Percentiles rank a stretch among this genome's conserved stretches.
Evolutionary conservation across 2,888 invertebrate species (phyloP).

Genomic region (Bugula neritina): DNA sequence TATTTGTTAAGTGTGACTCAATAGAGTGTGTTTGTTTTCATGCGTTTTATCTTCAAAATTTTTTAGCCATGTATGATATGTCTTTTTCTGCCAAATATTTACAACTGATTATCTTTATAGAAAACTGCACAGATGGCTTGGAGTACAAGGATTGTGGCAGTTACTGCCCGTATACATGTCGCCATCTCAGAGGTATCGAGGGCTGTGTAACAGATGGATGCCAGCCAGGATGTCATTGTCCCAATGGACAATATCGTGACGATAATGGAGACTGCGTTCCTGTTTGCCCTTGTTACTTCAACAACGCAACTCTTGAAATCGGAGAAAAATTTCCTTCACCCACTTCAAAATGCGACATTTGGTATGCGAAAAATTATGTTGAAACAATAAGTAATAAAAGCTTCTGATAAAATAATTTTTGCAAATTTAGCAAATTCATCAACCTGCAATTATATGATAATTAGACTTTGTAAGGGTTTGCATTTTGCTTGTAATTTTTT

Average conservation of each 20-base stretch:
- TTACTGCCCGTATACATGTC: slow-evolving; percentile 3
- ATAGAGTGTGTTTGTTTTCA: too few relatives aligned
- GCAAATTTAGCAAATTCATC: too few relatives aligned
- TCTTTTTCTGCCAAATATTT: too few relatives aligned
- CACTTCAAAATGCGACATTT: not conserved
- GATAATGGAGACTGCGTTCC: slow-evolving; percentile 1
- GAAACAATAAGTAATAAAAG: too few relatives aligned
- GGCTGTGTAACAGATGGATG: slow-evolving; percentile 15
- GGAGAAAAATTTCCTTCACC: not conserved
- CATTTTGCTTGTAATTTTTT: too few relatives aligned
- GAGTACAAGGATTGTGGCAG: not conserved
- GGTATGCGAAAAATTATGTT: too few relatives aligned
- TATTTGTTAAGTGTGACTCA: too few relatives aligned
- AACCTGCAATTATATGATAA: too few relatives aligned
- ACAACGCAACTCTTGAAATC: not conserved
- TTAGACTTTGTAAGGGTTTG: too few relatives aligned
- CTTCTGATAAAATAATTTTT: too few relatives aligned
- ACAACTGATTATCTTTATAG: not conserved
- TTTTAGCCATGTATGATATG: too few relatives aligned
- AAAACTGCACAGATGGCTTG: slow-evolving; percentile 24
- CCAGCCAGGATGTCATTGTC: slow-evolving; percentile 10
- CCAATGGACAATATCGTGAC: not conserved
- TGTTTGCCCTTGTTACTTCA: slow-evolving; percentile 7
- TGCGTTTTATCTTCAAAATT: too few relatives aligned
- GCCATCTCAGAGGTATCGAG: not conserved